Conservation (phyloP, 2,888 invertebrate species). For the Idaea dimidiata region DNA sequence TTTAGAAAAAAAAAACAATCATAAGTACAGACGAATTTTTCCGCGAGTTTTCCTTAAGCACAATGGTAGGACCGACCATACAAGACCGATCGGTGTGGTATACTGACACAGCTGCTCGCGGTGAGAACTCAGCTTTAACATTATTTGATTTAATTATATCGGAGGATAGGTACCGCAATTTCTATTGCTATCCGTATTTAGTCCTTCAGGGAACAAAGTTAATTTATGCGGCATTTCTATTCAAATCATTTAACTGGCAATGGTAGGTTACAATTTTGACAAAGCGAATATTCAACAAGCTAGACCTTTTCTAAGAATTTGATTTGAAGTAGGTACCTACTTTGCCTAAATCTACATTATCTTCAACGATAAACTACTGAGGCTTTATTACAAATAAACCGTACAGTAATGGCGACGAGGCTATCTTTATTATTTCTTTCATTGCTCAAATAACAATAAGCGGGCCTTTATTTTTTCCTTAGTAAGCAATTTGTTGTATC, state of each 20-base stretch:
- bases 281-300: neutral
- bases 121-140: too few species aligned
- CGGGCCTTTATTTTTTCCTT: neutral
- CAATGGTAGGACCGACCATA: too few species aligned
- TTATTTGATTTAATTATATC: too few species aligned
- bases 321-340: neutral
- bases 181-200: neutral
- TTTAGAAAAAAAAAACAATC: too few species aligned
- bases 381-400: neutral
- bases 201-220: neutral
- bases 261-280: neutral
- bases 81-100: too few species aligned
- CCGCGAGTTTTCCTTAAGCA: too few species aligned
- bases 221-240: neutral
- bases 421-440: conserved; percentile 1
- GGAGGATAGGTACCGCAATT: neutral
- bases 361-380: neutral
- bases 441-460: conserved; percentile 1
- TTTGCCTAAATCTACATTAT: neutral
- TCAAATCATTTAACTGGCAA: neutral
- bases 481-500: neutral
- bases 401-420: neutral
- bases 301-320: neutral
- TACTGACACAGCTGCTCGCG: too few species aligned
- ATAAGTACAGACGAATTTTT: too few species aligned